These are phyloP conservation scores for Drosophila eugracilis DNA, from an alignment of 1,140 invertebrate species.

Conservation along the genomic window DNA sequence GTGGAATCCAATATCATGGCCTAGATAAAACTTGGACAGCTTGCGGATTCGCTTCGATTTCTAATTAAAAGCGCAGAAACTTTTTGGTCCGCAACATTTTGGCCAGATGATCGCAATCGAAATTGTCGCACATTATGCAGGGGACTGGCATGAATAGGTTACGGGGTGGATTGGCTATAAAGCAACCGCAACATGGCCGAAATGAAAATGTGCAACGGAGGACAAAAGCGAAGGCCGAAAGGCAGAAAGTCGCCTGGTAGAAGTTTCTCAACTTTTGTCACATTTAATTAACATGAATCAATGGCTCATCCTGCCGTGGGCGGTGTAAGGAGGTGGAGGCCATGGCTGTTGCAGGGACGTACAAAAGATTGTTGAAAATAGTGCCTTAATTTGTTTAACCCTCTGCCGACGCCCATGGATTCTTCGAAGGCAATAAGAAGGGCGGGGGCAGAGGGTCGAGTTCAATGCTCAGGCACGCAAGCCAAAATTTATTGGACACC, in stretches of 20 bases:
- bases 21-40: conserved; percentile 58
- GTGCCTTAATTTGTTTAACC: neutral
- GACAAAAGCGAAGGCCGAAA: conserved; percentile 6
- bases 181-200: conserved; percentile 49
- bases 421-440: too few relatives aligned
- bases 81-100: conserved; percentile 44
- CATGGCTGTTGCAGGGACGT: neutral
- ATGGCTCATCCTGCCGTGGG: conserved; percentile 41
- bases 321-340: too few relatives aligned
- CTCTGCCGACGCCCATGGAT: too few relatives aligned
- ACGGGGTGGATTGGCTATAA: conserved; percentile 11
- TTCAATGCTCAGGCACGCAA: conserved; percentile 41
- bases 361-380: neutral
- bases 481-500: conserved; percentile 50
- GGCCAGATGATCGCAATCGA: conserved; percentile 66
- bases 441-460: too few relatives aligned
- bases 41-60: conserved; percentile 65
- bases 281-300: conserved; percentile 82
- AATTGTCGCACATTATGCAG: conserved; percentile 53
- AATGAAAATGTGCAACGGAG: conserved; percentile 53
- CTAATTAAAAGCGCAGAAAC: conserved; percentile 75
- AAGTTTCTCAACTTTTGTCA: conserved; percentile 68
- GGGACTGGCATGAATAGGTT: too few relatives aligned
- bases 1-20: conserved; percentile 34
- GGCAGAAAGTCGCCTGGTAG: conserved; percentile 17